Base-by-base conservation (phyloP, 2,113 vertebrate genomes). In the Centrocercus urophasianus region DNA sequence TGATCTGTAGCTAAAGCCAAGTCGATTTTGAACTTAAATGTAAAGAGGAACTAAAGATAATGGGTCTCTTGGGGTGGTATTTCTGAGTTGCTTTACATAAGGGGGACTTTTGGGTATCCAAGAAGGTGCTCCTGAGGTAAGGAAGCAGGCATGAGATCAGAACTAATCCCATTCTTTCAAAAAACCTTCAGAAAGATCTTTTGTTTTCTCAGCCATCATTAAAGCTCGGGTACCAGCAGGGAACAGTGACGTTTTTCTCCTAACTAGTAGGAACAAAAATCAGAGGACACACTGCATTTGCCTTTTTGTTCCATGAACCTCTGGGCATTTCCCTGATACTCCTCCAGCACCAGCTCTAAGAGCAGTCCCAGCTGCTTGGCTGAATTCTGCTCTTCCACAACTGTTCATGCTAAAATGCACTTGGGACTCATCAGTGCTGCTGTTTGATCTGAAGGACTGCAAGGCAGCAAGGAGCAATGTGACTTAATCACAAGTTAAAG, bases 1-100 rank as follows among this genome's bases (percentile, higher is more conserved):
- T 92, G 78, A 93, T 70, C 82, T 75, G 27, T 28, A 52, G 38
- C 60, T 88, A 70, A 91, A 90, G 60, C 52, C 50, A 59, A 89
- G 67, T 25, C 86, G 57, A 83, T 80, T 93, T 83, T 67, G 38
- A 87, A 86, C 28, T 27, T 85, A 64, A 80, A 61, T 21, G 12
- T 60, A 38, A 63, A 21, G 77, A 94, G 88, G 88, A 80, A 6
- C 32, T 43, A 16, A 85, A 89, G 71, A 56, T 60, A 66, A 61
- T 64, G 38, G 27, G 8, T 93, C 91, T 74, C 34, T 65, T 79
- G 50, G 13, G 72, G 42, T 2, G 1, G 10, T 45, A 28, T 70
- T 75, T 89, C 59, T 88, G 52, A 85, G 64, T 70, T 95, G 36
- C 24, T 34, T 83, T 22, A 56, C 28, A 30, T 32, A 24, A 42